Conservation (phyloP, 2,888 invertebrate species). For the Pantelozetes paolii region DNA sequence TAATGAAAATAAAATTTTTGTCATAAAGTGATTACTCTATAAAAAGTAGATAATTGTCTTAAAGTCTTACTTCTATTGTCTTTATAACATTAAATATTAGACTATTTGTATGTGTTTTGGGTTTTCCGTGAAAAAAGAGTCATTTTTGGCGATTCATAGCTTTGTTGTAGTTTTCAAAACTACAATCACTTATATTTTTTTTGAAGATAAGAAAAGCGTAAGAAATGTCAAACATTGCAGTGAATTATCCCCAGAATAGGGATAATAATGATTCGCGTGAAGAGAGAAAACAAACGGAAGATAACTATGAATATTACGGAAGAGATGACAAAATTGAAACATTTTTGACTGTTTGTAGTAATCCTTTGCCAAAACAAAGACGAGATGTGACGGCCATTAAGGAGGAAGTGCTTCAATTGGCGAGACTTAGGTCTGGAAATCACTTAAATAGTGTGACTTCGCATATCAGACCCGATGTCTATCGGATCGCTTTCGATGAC, state of each 20-base stretch:
- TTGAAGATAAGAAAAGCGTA: not conserved
- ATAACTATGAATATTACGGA: slow-evolving; percentile 16
- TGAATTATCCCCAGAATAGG: slow-evolving; percentile 28
- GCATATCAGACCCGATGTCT: slow-evolving; percentile 20
- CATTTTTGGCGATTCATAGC: not conserved
- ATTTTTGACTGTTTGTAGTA: slow-evolving; percentile 16
- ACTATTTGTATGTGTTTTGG: not conserved
- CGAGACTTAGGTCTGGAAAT: not conserved
- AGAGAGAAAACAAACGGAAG: slow-evolving; percentile 5
- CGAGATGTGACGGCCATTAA: slow-evolving; percentile 22
- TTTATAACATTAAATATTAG: not conserved
- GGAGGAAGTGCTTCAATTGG: slow-evolving; percentile 31
- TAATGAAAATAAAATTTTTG: not conserved
- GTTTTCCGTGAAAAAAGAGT: not conserved
- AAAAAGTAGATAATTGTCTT: not conserved
- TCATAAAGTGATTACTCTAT: not conserved
- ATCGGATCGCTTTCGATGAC: slow-evolving; percentile 33
- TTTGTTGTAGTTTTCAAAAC: not conserved
- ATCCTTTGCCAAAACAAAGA: slow-evolving; percentile 3
- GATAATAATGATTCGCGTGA: slow-evolving; percentile 16
- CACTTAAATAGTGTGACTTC: not conserved
- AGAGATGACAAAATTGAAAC: not conserved
- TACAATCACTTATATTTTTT: not conserved
- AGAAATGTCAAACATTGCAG: slow-evolving; percentile 28
- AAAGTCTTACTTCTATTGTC: not conserved